Evolutionary conservation across 2,888 invertebrate species (phyloP).

Genomic region (Lumbricus terrestris): DNA sequence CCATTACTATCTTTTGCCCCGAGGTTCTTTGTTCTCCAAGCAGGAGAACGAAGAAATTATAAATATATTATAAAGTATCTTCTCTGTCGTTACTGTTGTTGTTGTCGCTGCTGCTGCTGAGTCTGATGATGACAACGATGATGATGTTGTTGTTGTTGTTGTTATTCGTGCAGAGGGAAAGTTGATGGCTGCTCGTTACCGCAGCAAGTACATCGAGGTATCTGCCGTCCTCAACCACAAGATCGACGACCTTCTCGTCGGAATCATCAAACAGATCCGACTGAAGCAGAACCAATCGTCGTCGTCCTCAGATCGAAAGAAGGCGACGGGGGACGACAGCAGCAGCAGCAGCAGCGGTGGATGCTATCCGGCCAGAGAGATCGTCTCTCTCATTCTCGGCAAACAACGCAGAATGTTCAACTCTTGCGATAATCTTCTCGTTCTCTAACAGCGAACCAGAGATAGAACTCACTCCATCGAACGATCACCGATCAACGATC

Average conservation of each 20-base stretch:
- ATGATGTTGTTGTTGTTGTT: not conserved
- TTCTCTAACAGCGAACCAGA: not conserved
- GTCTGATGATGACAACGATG: too few relatives aligned
- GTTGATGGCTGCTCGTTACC: slow-evolving; percentile 9
- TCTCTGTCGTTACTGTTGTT: too few relatives aligned
- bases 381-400: slow-evolving; percentile 9
- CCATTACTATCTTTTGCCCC: too few relatives aligned
- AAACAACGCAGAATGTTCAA: slow-evolving; percentile 18
- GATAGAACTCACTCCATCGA: not conserved
- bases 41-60: too few relatives aligned
- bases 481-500: not conserved
- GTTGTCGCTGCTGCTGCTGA: too few relatives aligned
- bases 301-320: not conserved
- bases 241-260: slow-evolving; percentile 21
- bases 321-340: not conserved
- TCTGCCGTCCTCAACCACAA: slow-evolving; percentile 23
- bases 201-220: slow-evolving; percentile 17
- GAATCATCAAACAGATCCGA: slow-evolving; percentile 11
- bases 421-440: slow-evolving; percentile 22
- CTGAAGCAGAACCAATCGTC: not conserved
- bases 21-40: too few relatives aligned
- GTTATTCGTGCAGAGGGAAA: slow-evolving; percentile 17
- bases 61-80: too few relatives aligned
- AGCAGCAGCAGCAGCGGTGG: too few relatives aligned
- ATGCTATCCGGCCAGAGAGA: slow-evolving; percentile 17